phyloP scores from a whole-genome alignment of 2,113 vertebrate species.

The Prunella fulvescens region DNA sequence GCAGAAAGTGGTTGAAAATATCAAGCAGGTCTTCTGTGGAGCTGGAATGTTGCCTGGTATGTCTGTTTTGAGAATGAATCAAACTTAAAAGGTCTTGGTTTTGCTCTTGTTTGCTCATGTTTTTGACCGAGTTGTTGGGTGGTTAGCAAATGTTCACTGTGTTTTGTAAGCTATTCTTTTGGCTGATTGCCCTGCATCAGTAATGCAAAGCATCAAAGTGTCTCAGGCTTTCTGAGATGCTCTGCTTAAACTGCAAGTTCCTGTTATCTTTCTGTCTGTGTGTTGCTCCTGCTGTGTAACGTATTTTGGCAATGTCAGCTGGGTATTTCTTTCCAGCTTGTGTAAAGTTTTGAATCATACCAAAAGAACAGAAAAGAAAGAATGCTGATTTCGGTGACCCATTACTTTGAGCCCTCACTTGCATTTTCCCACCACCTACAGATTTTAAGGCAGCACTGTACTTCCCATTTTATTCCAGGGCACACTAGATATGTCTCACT shows the following conservation, averaged over 20 bases:
- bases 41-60: background rate
- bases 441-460: background rate
- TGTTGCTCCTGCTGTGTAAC: background rate
- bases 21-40: background rate
- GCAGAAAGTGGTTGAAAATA: background rate
- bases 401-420: background rate
- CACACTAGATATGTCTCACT: background rate
- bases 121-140: background rate
- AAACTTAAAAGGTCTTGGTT: background rate
- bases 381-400: rapidly evolving
- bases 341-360: background rate
- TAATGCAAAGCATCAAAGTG: background rate
- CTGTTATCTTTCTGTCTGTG: background rate
- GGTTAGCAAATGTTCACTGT: background rate
- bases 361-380: background rate
- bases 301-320: background rate
- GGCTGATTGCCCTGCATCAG: background rate
- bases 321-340: background rate
- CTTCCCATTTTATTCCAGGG: background rate
- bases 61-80: background rate
- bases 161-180: background rate
- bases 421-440: background rate
- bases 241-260: background rate
- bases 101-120: background rate
- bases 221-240: background rate